Percentiles rank a stretch among this genome's conserved stretches.
Conservation (phyloP, 2,888 invertebrate genomes). For the Cosmopolites sordidus region DNA sequence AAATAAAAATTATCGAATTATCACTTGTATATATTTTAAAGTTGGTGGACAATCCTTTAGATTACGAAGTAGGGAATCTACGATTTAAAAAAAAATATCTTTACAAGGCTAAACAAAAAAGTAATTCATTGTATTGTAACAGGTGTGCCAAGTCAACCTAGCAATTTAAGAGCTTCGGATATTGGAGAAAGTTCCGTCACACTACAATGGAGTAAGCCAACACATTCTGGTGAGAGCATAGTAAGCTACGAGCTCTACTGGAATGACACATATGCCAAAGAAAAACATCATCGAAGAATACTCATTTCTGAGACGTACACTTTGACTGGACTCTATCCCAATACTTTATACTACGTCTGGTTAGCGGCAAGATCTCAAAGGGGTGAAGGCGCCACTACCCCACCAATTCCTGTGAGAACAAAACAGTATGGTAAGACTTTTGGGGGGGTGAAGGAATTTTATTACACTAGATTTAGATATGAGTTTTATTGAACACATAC, state of each 20-base stretch:
- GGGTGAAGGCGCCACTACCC: conserved; percentile 94
- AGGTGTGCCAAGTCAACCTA: conserved; percentile 96
- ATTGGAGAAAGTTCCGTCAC: conserved; percentile 88
- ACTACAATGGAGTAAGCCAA: conserved; percentile 88
- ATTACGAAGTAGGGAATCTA: no score
- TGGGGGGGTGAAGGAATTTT: background rate
- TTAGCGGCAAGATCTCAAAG: conserved; percentile 87
- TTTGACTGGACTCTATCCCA: conserved; percentile 86
- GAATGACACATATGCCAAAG: conserved; percentile 93
- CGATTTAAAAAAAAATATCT: no score
- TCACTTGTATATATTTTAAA: no score
- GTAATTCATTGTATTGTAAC: conserved; percentile 11
- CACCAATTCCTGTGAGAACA: conserved; percentile 89
- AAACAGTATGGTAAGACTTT: conserved; percentile 92
- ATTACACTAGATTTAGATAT: conserved; percentile 1
- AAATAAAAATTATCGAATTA: no score
- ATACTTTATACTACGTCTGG: conserved; percentile 96
- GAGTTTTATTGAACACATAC: conserved; percentile 28
- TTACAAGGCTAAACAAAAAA: no score
- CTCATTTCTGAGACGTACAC: conserved; percentile 81
- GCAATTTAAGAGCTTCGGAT: conserved; percentile 80
- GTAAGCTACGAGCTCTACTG: conserved; percentile 94
- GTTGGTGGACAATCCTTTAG: no score
- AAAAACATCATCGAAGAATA: conserved; percentile 79
- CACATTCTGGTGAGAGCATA: conserved; percentile 88